Evolutionary conservation across 2,797 vertebrate genomes (phyloP).

Genomic region (Ctenopoma kingsleyae): DNA sequence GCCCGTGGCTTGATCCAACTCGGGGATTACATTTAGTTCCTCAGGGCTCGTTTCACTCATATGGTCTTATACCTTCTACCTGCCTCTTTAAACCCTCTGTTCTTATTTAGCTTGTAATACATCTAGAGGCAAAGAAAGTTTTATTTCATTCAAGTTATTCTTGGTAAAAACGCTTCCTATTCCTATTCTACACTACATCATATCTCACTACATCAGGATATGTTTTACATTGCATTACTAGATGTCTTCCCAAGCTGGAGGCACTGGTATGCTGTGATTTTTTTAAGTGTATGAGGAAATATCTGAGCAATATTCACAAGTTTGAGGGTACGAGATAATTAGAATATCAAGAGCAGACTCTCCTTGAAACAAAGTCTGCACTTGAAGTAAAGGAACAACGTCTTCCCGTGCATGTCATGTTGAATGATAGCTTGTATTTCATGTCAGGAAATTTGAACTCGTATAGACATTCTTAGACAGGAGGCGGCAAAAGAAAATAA

Average conservation of each 20-base stretch:
- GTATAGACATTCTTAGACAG: slow-evolving; percentile 27
- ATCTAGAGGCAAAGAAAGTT: slow-evolving; percentile 3
- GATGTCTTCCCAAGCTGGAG: slow-evolving; percentile 15
- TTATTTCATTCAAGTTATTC: slow-evolving; percentile 5
- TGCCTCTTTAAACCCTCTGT: slow-evolving; percentile 5
- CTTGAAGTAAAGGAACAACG: slow-evolving; percentile 12
- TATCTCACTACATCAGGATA: background rate
- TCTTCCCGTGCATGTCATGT: background rate
- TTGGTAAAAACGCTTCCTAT: background rate
- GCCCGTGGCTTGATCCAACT: slow-evolving; percentile 38
- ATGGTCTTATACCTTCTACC: slow-evolving; percentile 22
- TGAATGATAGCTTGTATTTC: slow-evolving; percentile 28
- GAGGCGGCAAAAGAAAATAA: slow-evolving; percentile 31
- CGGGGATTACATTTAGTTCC: slow-evolving; percentile 25
- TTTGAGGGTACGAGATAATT: slow-evolving; percentile 34
- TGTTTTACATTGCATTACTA: slow-evolving; percentile 2
- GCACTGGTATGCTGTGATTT: slow-evolving; percentile 10
- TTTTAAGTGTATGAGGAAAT: slow-evolving; percentile 58
- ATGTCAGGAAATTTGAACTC: slow-evolving; percentile 5
- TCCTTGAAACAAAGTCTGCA: slow-evolving; percentile 56
- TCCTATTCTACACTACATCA: slow-evolving; percentile 7
- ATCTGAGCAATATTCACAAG: slow-evolving; percentile 50
- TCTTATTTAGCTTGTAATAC: slow-evolving; percentile 20
- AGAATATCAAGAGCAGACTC: slow-evolving; percentile 50
- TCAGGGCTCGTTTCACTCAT: slow-evolving; percentile 7